These are phyloP conservation scores for Dromius quadrimaculatus DNA, from an alignment of 2,888 invertebrate genomes.

Conservation along the genomic window DNA sequence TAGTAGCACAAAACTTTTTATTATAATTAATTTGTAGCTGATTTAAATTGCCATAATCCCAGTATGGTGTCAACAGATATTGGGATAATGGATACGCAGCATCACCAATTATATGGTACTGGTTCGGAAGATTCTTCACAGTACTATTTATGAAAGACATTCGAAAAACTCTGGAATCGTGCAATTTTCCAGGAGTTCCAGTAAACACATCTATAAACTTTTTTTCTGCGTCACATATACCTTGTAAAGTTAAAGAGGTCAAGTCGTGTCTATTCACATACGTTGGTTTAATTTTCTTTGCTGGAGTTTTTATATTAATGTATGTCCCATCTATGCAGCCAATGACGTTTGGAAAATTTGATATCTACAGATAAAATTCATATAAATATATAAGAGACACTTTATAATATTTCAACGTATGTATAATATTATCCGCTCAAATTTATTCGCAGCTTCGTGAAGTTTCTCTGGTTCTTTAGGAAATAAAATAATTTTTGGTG, in stretches of 20 bases:
- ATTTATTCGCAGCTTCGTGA: no score
- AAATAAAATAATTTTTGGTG: no score
- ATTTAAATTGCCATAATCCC: not conserved
- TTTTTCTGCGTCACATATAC: slow-evolving; percentile 55
- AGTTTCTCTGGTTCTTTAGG: no score
- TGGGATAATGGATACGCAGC: slow-evolving; percentile 53
- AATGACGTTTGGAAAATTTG: slow-evolving; percentile 21
- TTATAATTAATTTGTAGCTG: slow-evolving; percentile 57
- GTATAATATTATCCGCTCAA: no score
- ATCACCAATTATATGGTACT: slow-evolving; percentile 54
- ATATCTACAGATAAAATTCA: no score
- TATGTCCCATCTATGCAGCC: slow-evolving; percentile 46
- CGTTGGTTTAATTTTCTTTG: slow-evolving; percentile 55
- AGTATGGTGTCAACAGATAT: slow-evolving; percentile 8
- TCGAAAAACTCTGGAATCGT: slow-evolving; percentile 53
- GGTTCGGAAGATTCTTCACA: no score
- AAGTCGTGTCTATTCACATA: slow-evolving; percentile 55
- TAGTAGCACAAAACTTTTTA: slow-evolving; percentile 52
- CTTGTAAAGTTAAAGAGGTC: slow-evolving; percentile 54
- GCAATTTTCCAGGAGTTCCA: slow-evolving; percentile 55
- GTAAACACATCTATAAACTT: slow-evolving; percentile 55
- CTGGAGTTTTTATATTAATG: slow-evolving; percentile 54
- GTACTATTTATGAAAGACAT: slow-evolving; percentile 45
- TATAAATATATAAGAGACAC: no score
- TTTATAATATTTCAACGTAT: no score